Evolutionary conservation across 2,888 invertebrate genomes (phyloP).

Genomic region (Subacronicta megacephala): DNA sequence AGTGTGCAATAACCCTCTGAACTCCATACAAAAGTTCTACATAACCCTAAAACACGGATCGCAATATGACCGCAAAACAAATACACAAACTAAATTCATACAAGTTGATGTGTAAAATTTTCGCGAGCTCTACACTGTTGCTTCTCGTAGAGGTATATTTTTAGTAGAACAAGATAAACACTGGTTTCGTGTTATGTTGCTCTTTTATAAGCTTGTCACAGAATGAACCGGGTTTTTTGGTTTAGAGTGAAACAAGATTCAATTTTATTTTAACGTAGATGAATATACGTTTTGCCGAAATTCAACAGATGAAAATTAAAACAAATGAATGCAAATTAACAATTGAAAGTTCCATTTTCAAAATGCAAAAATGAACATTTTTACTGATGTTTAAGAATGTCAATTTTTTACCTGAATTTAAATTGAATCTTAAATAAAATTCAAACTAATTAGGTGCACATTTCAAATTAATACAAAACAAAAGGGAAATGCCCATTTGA

Average conservation of each 20-base stretch:
- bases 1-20: conserved; percentile 62
- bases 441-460: too few relatives aligned
- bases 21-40: conserved; percentile 50
- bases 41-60: conserved; percentile 53
- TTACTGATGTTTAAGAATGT: too few relatives aligned
- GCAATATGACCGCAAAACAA: conserved; percentile 53
- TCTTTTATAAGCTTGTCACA: conserved; percentile 32
- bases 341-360: too few relatives aligned
- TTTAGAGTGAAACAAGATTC: neutral
- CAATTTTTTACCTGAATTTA: too few relatives aligned
- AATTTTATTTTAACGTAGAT: too few relatives aligned
- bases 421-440: too few relatives aligned
- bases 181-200: conserved; percentile 43
- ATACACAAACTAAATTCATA: conserved; percentile 61
- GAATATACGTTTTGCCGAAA: too few relatives aligned
- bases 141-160: conserved; percentile 44
- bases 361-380: too few relatives aligned
- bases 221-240: conserved; percentile 23
- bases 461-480: too few relatives aligned
- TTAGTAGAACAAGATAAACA: conserved; percentile 47
- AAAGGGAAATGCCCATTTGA: too few relatives aligned
- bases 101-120: conserved; percentile 59
- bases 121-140: conserved; percentile 48
- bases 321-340: too few relatives aligned
- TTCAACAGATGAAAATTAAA: too few relatives aligned